Percentiles rank a stretch among this genome's conserved stretches.
These are phyloP conservation scores for Amaurobius ferox DNA, from an alignment of 2,888 invertebrate species.

Conservation along the genomic window DNA sequence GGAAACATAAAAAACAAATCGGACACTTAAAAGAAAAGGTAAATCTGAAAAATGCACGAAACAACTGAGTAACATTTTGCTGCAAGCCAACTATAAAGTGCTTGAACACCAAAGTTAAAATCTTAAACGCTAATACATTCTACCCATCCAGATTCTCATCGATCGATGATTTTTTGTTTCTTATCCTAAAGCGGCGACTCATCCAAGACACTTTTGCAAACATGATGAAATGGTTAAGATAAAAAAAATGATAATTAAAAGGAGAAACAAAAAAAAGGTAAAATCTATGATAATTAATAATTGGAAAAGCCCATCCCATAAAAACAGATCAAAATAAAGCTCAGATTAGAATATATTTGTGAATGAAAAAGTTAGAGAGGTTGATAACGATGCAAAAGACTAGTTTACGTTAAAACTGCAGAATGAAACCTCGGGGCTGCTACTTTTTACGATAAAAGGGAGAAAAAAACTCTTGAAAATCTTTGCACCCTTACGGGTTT, in stretches of 20 bases:
- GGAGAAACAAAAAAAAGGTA: slow-evolving; percentile 37
- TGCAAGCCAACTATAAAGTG: too few relatives aligned
- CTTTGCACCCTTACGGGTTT: slow-evolving; percentile 65
- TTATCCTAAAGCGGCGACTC: slow-evolving; percentile 7
- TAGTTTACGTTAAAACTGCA: slow-evolving; percentile 58
- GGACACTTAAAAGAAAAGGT: too few relatives aligned
- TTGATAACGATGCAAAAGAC: slow-evolving; percentile 57
- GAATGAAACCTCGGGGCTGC: slow-evolving; percentile 40
- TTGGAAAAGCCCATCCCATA: slow-evolving; percentile 57
- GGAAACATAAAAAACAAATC: too few relatives aligned
- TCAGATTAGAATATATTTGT: slow-evolving; percentile 35
- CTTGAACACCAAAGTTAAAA: too few relatives aligned
- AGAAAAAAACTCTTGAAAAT: slow-evolving; percentile 37
- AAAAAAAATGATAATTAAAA: slow-evolving; percentile 53
- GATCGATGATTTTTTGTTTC: slow-evolving; percentile 3
- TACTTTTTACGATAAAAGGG: not conserved
- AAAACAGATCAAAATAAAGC: slow-evolving; percentile 66
- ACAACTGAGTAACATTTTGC: too few relatives aligned
- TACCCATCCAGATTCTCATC: too few relatives aligned
- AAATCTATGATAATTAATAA: slow-evolving; percentile 63
- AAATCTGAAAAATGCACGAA: too few relatives aligned
- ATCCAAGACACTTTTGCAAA: slow-evolving; percentile 30
- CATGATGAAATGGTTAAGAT: slow-evolving; percentile 11
- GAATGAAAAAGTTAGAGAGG: slow-evolving; percentile 22
- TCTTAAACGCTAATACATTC: too few relatives aligned